Base-by-base conservation (phyloP, 2,113 vertebrate genomes). In the Suncus etruscus region DNA sequence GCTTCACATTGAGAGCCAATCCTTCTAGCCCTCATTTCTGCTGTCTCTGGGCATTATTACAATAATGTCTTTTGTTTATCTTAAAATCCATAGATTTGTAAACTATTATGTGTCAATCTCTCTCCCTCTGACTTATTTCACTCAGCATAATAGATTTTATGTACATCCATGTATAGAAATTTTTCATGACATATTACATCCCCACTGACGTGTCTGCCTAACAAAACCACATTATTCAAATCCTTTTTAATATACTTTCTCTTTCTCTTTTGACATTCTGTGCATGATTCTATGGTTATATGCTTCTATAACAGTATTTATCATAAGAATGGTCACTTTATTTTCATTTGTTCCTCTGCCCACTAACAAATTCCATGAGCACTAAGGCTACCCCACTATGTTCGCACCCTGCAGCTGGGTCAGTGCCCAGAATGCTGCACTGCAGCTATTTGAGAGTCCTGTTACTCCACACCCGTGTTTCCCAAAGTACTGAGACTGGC, bases 171-270 rank as follows among this genome's bases (percentile, higher is more conserved):
- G 39, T 39, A 39, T 39, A 39, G 3, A 39, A 39, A 39, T 3
- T 39, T 39, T 39, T 39, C 39, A 39, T 39, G 39, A 5, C 39
- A 79, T 1, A 24, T n/a, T 45, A 4, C 25, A 84, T 31, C 45
- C 45, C 70, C n/a, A 54, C 91, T 79, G 27, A 92, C 32, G 29
- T 79, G 25, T 65, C 68, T 69, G 25, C 24, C 68, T 48, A 69
- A 18, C 70, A 92, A 72, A 91, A 86, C 24, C 1, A 1, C 8
- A 69, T 32, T 75, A n/a, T 50, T 32, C 8, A 65, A 84, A 54
- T 72, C 32, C 22, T 69, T 1, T 75, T 47, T 50, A 22, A 74
- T 69, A 72, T 72, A 75, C 50, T 65, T 27, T 73, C 45, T 83
- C 87, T 77, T 79, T 24, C n/a, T 63, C 22, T 66, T 12, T 32